Evolutionary conservation across 2,797 vertebrate species (phyloP), one percentile per base, ranked within the genome.

Genomic region (Oryzias sinensis): DNA sequence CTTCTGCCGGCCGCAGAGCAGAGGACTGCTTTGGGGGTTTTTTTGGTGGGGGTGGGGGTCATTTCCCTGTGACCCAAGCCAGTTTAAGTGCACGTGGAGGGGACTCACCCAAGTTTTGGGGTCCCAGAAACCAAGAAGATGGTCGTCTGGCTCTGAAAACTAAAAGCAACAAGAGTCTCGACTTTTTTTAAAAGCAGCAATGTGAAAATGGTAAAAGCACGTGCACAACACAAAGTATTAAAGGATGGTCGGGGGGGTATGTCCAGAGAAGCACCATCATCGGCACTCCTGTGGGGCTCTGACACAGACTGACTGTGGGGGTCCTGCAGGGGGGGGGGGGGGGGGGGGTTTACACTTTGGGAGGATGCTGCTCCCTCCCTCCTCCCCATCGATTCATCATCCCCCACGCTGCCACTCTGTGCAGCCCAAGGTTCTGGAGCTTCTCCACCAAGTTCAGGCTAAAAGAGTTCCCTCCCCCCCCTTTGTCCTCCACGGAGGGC

Each of bases 391-490:
- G 51, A 61, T 63, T 56, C 6, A 9, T 54, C 76, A 81, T 74
- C 27, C 91, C 91, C 72, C 89, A 79, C 45, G 92, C 91, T 59
- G 90, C 92, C 80, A 94, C 87, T 56, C 77, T 85, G 80, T 92
- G 86, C 76, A 95, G 63, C n/a, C 93, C 93, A 59, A 95, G 86
- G 42, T 72, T 75, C 67, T 65, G 83, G 55, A 96, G 87, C 79
- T 95, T 95, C 56, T 91, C 91, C 50, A 94, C 91, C 66, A 94
- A 71, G 82, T 94, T 94, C 76, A 93, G 68, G 74, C 94, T 91
- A 69, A 95, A 96, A 87, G 88, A 70, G 68, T 73, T 93, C 66
- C 64, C 81, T 40, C 13, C 17, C 27, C 22, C 45, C 27, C 13
- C 53, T 27, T 41, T 59, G 46, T 62, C 41, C 3, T 48, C 65